Percentiles rank a stretch among this genome's conserved stretches.
These are phyloP conservation scores for Cheilosia vernalis DNA, from an alignment of 2,888 invertebrate species.

Conservation along the genomic window DNA sequence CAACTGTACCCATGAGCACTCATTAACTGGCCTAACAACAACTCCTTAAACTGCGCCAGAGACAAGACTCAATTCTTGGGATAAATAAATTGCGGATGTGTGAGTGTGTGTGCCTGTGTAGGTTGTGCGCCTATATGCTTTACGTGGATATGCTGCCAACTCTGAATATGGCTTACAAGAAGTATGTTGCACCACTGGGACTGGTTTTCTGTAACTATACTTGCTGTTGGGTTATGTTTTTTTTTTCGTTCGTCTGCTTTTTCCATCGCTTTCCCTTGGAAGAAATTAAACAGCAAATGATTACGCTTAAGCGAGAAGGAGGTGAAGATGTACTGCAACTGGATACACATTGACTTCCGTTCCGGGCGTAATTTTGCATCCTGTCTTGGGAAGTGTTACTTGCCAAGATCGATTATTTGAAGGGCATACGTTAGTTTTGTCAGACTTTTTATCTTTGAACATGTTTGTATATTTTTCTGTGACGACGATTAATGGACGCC, in stretches of 20 bases:
- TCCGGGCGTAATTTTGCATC: constrained; percentile 29
- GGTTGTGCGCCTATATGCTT: background rate
- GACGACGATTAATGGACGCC: no score
- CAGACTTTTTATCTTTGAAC: no score
- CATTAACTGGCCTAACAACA: constrained; percentile 66
- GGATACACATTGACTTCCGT: constrained; percentile 45
- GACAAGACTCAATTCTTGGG: constrained; percentile 42
- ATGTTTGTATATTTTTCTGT: no score
- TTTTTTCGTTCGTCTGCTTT: constrained; percentile 5
- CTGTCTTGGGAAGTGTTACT: constrained; percentile 3
- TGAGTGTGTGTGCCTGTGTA: background rate
- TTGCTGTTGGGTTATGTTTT: constrained; percentile 8
- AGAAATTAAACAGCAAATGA: constrained; percentile 13
- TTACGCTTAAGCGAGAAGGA: background rate
- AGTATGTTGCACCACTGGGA: constrained; percentile 32
- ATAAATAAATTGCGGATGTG: constrained; percentile 5
- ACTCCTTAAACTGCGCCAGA: constrained; percentile 57
- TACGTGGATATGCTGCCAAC: background rate
- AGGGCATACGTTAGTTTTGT: no score
- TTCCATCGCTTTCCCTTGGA: constrained; percentile 5
- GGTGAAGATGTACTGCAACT: constrained; percentile 22
- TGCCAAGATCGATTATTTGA: no score
- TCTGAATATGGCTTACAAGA: constrained; percentile 14
- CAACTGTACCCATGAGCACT: constrained; percentile 67
- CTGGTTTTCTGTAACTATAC: constrained; percentile 45